Base-by-base conservation (phyloP, 2,888 invertebrate genomes). In the Willowsia nigromaculata region DNA sequence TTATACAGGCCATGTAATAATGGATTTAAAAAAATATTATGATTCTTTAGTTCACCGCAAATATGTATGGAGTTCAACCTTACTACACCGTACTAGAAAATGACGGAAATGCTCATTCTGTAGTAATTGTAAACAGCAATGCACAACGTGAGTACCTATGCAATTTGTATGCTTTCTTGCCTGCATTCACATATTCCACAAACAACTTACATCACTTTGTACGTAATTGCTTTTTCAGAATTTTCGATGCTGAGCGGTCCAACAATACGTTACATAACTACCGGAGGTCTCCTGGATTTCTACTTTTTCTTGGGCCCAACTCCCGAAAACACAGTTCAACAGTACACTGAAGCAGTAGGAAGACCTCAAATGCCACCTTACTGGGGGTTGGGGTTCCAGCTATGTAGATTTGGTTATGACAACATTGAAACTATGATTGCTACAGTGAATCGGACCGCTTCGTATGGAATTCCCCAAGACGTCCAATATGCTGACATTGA, bases 311-410 rank as follows among this genome's bases (percentile, higher is more conserved):
- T 96, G 93, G 98, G 98, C 0, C 97, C 97, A 0, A 94, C 95
- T 0, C 97, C 98, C 0, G 93, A 94, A 13, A 95, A 96, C 25
- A 96, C 96, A 15, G 94, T 96, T 0, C 93, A 94, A 30, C 96
- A 97, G 93, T 97, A 96, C 93, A 95, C 96, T 0, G 95, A 95
- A 88, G 92, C 92, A 11, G 95, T 98, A 6, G 97, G 97, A 0
- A 94, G 95, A 85, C 97, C 97, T 0, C 95, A 95, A 93, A 95
- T 98, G 95, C 98, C 98, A 0, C 97, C 98, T 0, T 97, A 97
- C 93, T 98, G 98, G 98, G 95, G 96, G 0, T 95, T 98, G 0
- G 98, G 98, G 0, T 98, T 97, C 94, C 98, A 98, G 94, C 94
- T 98, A 43, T 97, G 97, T 95, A 95, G 90, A 18, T 96, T 94